Evolutionary conservation across 1,140 invertebrate species (phyloP), one percentile per base, ranked within the genome.

Genomic region (Nomia melanderi): DNA sequence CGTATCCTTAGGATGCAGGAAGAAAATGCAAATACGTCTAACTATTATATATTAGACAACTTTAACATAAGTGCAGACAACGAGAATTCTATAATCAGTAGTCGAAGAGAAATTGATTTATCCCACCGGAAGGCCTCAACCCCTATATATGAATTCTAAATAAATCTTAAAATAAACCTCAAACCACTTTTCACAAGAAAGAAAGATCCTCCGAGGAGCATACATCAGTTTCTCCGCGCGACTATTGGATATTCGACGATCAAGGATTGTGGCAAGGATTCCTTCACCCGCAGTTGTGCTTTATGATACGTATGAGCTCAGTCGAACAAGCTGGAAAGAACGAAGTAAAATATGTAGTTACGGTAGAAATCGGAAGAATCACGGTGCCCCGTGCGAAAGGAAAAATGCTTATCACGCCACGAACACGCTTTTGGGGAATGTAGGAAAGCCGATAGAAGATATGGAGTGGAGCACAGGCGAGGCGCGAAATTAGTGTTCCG

Each of bases 401-500:
- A n/a, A n/a, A 50, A 39, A 60, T 44, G 78, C 75, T 72, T 76
- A 27, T 69, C 33, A 69, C 44, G 39, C 23, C 31, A 36, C 59
- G 50, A 60, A 63, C 73, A 77, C 78, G 73, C 78, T 76, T 77
- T n/a, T n/a, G n/a, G 12, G 56, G 25, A 62, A 3, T n/a, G 47
- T 59, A 70, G 56, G 69, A 67, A 72, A 60, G 59, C 39, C n/a
- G 54, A 62, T 71, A 56, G 73, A 59, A 14, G 27, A 9, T 31
- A 27, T 47, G 57, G 44, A 23, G 23, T 6, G 60, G 6, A n/a
- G 20, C 0, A 20, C 8, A 29, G 50, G 20, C n/a, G 39, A 67
- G 25, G 62, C 54, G 63, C 53, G 59, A 75, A 36, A 79, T 83
- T 83, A 84, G 72, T 36, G 44, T 71, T 53, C 33, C 1, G 53